Base-by-base conservation (phyloP, 2,113 vertebrate genomes). In the Monarcha castaneiventris region DNA sequence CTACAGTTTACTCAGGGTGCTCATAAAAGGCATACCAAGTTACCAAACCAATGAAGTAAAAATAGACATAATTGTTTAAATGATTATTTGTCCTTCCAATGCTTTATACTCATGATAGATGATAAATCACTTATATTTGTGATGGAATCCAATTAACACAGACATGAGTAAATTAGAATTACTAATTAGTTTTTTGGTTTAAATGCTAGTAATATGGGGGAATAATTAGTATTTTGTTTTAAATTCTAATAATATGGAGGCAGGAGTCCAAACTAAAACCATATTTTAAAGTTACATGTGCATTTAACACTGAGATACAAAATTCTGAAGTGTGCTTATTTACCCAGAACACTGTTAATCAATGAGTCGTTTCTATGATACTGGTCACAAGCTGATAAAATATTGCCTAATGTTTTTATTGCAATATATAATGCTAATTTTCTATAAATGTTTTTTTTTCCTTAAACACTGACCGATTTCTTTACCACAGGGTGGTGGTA, bases 91-190 rank as follows among this genome's bases (percentile, higher is more conserved):
- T 72, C 41, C 26, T 89, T 91, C 37, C 39, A 66, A n/a, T 43
- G 30, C 35, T 90, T 94, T 88, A 84, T 51, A 87, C 7, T 76
- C 13, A 89, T 2, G 8, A 77, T 16, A 86, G 62, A 91, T 52
- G 30, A 92, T 71, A 95, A 87, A 84, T 74, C 26, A 74, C 33
- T 92, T 90, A 10, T 20, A 39, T 75, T 96, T 94, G 39, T 78
- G 96, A 97, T 68, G 90, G 87, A 92, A 93, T 96, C 87, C 88
- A 97, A 98, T 98, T 97, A 98, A 94, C 91, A 85, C 41, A 43
- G 86, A 96, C 95, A 97, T 97, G 96, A 98, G 96, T 97, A 97
- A 97, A 96, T n/a, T 32, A 80, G 84, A 96, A 84, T 85, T 79
- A 85, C 78, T 88, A 83, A 91, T 89, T 72, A 55, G 90, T 85